Conservation (phyloP, 23 tunicate genomes). For the Ascidia mentula region DNA sequence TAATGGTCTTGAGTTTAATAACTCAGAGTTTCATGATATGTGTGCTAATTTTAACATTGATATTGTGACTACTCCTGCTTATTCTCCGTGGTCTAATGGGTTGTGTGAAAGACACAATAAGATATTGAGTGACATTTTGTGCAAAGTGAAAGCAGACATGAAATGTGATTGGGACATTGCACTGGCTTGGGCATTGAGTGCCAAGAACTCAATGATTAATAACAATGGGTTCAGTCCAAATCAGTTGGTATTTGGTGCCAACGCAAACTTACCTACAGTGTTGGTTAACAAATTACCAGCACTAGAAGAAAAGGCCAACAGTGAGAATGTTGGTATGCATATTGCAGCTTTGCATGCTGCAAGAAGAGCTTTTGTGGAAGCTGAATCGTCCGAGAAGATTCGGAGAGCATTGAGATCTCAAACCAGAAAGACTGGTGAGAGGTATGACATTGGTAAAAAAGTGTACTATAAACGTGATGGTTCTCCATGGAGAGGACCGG, state of each 20-base stretch:
- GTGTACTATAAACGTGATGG: constrained; percentile 14
- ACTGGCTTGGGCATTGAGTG: constrained; percentile 23
- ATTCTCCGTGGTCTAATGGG: constrained; percentile 28
- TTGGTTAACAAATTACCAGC: constrained; percentile 12
- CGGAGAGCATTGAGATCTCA: constrained; percentile 11
- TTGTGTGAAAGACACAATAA: constrained; percentile 21
- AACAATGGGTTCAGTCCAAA: constrained; percentile 27
- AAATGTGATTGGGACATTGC: constrained; percentile 16
- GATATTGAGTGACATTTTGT: constrained; percentile 3
- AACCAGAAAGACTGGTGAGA: neutral
- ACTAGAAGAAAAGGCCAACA: neutral
- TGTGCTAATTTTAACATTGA: constrained; percentile 8
- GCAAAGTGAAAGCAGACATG: neutral
- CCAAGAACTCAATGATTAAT: constrained; percentile 20
- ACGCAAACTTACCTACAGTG: neutral
- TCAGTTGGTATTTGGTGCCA: constrained; percentile 18
- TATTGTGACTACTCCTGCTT: constrained; percentile 15
- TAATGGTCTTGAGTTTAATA: constrained; percentile 27
- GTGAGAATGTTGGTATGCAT: neutral
- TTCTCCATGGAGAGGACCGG: constrained; percentile 10
- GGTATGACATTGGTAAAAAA: constrained; percentile 12
- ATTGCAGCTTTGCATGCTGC: neutral
- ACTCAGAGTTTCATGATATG: constrained; percentile 12
- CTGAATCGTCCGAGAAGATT: constrained; percentile 19
- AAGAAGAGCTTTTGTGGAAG: neutral